Conservation (phyloP, 2,113 vertebrate species). For the Cyrtonyx montezumae region DNA sequence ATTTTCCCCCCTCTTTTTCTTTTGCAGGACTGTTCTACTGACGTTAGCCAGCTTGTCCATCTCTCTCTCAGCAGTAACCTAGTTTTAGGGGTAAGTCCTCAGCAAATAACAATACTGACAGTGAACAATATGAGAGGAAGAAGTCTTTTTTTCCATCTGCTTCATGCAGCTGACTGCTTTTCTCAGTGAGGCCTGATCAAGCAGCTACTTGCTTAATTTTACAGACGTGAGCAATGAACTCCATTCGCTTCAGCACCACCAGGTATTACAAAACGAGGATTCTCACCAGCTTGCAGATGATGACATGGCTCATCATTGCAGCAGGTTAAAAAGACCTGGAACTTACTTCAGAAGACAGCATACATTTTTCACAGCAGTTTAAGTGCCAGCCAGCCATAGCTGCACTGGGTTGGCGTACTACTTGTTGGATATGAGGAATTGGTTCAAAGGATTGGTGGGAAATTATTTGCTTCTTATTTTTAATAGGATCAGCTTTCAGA, state of each 20-base stretch:
- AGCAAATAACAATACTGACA: background rate
- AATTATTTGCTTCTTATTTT: background rate
- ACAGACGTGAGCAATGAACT: background rate
- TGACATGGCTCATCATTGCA: fast-evolving
- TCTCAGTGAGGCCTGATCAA: background rate
- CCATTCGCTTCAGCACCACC: background rate
- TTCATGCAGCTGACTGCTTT: background rate
- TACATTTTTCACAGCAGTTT: background rate
- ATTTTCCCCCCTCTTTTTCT: background rate
- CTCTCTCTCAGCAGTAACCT: background rate
- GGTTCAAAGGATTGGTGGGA: background rate
- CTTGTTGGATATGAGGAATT: background rate
- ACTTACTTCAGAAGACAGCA: background rate
- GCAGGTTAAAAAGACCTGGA: background rate
- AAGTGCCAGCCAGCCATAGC: background rate
- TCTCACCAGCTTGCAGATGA: background rate
- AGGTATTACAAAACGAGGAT: background rate
- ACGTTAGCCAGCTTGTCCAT: background rate
- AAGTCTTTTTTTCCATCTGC: background rate
- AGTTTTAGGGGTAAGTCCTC: background rate
- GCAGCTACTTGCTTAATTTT: background rate
- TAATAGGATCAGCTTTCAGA: background rate
- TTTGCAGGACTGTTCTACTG: background rate
- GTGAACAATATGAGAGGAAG: background rate
- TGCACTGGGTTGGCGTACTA: fast-evolving